Percentiles rank a stretch among this genome's conserved stretches.
phyloP scores from a whole-genome alignment of 2,113 vertebrate genomes.

The Xenus cinereus region DNA sequence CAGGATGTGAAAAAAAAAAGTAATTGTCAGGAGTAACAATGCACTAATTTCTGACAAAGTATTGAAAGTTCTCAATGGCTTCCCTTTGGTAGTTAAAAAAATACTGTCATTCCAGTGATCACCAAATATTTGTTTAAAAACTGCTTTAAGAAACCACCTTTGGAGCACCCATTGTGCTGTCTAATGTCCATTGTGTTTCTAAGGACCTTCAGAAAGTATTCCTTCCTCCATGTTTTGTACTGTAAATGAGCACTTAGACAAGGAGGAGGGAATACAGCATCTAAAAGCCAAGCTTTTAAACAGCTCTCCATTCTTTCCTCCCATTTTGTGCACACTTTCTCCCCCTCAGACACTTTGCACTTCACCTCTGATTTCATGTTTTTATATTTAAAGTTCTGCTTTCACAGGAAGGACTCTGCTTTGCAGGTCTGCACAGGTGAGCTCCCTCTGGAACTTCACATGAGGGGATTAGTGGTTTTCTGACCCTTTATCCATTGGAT shows the following conservation, averaged over 20 bases:
- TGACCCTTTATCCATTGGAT: conserved; percentile 2
- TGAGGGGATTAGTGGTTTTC: neutral
- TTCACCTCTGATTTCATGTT: neutral
- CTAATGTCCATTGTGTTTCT: neutral
- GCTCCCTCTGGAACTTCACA: conserved; percentile 10
- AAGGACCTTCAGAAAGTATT: conserved; percentile 4
- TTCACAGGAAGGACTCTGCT: neutral
- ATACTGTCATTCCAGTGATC: neutral
- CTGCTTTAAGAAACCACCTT: neutral
- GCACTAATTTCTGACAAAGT: neutral
- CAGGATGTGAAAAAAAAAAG: neutral
- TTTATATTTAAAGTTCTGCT: neutral
- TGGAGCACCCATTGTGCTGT: conserved; percentile 16
- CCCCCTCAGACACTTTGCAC: neutral
- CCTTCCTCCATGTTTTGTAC: neutral
- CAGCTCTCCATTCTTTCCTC: neutral
- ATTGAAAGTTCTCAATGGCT: neutral
- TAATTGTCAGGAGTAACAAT: neutral
- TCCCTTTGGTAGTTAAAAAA: neutral
- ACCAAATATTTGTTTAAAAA: neutral
- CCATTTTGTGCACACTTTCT: neutral
- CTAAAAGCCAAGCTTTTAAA: conserved; percentile 30
- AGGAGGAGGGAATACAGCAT: neutral
- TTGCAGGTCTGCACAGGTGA: neutral
- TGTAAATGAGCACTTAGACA: conserved; percentile 15